Evolutionary conservation across 2,797 vertebrate species (phyloP), one percentile per base, ranked within the genome.

Genomic region (Botia almorhae): DNA sequence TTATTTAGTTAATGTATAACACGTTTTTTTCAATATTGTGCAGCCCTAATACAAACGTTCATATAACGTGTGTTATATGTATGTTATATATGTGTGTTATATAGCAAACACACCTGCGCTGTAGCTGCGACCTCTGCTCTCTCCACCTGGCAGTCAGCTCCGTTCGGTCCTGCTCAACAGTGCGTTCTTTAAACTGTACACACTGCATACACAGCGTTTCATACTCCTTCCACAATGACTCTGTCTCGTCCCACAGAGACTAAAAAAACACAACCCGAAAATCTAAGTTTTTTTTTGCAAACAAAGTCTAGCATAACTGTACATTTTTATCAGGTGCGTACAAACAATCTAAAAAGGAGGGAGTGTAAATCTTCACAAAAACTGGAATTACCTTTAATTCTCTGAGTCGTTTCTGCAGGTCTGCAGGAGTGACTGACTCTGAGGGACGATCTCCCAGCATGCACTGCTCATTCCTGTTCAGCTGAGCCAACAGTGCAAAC

Each of bases 311-410:
- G 23, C 23, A 26, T 26, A 26, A 26, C 23, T 39, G 7, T 7
- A 39, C 43, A 11, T 46, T 46, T 46, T 46, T 46, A 46, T 46
- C 43, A 46, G 39, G 39, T 43, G 39, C 39, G 7, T 43, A 43
- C 1, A 8, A 43, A 10, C 39, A 43, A 43, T 7, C 4, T 10
- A 2, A 43, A 43, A 7, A 43, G 39, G 39, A 8, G 8, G 36
- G 36, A 39, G 10, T 46, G 10, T 11, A 10, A 11, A 10, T 46
- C 43, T 46, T 11, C 43, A 46, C 39, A 43, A 43, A 7, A 43
- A 26, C 0, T 4, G 29, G 53, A 0, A 2, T 6, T 72, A 97
- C 98, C 95, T 96, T 94, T 50, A 99, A 89, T 72, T 97, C 96
- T 84, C 91, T 88, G 23, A 96, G 88, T 14, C 94, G 93, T 46